Base-by-base conservation (phyloP, 2,888 invertebrate genomes). In the Pardosa pseudoannulata region DNA sequence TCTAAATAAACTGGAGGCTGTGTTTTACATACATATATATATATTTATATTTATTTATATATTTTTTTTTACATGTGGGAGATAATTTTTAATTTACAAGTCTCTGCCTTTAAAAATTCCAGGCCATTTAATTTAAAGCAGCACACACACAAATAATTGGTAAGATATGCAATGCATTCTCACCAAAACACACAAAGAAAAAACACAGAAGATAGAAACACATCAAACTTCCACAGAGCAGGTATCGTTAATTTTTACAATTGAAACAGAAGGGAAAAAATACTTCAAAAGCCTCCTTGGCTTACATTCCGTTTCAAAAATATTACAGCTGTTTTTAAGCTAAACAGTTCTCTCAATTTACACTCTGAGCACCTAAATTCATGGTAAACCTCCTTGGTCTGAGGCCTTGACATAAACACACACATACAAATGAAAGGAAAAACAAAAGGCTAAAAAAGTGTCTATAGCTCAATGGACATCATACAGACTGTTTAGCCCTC, bases 311-410 rank as follows among this genome's bases (percentile, higher is more conserved):
- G 62, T 85, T 74, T 79, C 73, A 85, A 82, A 83, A 85, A 73
- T 85, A 74, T 72, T 72, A 29, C 68, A 79, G 79, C 74, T 85
- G 79, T 74, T 65, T 78, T 32, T 70, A 68, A 71, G 39, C 28
- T 41, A 62, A 62, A 64, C 65, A 56, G 75, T 62, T 71, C 29
- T 65, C 71, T 56, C 70, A 82, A 76, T 82, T 27, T 79, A 79
- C 85, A 79, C 31, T 74, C 85, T 74, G 85, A 85, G 85, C 85
- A 85, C 85, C 85, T 74, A 85, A 71, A 67, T 64, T 65, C n/a
- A 39, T 11, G 23, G 3, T 3, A 56, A 23, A 56, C 56, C 27
- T 36, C 29, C 41, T 11, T 46, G 16, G 23, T 79, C 13, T 28
- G 39, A 71, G 67, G 78, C 31, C 23, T 78, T 46, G 71, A 83